Evolutionary conservation across 2,113 vertebrate genomes (phyloP).

Genomic region (Acrocephalus kingi): DNA sequence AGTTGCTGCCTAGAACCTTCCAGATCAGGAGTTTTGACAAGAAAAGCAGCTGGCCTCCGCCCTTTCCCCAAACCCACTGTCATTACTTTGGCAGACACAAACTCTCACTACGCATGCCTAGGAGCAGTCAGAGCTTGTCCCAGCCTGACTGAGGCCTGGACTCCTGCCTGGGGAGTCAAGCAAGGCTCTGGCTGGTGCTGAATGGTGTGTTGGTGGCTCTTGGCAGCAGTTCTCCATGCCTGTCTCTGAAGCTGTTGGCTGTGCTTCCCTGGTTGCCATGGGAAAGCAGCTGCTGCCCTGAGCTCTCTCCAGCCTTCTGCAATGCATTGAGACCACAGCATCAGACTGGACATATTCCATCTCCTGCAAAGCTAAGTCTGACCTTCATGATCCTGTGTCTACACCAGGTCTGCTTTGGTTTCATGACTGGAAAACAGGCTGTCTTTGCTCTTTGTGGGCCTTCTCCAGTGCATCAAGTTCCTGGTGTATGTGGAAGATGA

Average conservation of each 20-base stretch:
- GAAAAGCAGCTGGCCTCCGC: not conserved
- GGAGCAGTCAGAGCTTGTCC: not conserved
- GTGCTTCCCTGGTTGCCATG: not conserved
- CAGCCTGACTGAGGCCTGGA: not conserved
- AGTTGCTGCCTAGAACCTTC: not conserved
- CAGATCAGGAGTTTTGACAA: not conserved
- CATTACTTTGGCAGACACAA: not conserved
- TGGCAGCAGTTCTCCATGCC: not conserved
- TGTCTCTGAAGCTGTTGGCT: not conserved
- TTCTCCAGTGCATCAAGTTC: not conserved
- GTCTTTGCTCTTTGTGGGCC: rapidly evolving
- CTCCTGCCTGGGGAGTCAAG: not conserved
- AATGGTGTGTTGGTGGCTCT: not conserved
- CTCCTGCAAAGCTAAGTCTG: rapidly evolving
- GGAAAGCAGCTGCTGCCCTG: not conserved
- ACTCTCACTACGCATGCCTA: rapidly evolving
- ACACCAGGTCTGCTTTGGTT: not conserved
- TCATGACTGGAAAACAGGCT: not conserved
- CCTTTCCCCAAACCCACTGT: not conserved
- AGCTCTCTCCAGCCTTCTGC: not conserved
- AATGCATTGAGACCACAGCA: not conserved
- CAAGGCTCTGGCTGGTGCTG: not conserved
- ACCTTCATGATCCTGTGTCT: not conserved
- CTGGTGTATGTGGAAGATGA: rapidly evolving
- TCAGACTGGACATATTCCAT: not conserved